These are phyloP conservation scores for Trogon melanurus DNA, from an alignment of 2,113 vertebrate genomes.

Conservation along the genomic window DNA sequence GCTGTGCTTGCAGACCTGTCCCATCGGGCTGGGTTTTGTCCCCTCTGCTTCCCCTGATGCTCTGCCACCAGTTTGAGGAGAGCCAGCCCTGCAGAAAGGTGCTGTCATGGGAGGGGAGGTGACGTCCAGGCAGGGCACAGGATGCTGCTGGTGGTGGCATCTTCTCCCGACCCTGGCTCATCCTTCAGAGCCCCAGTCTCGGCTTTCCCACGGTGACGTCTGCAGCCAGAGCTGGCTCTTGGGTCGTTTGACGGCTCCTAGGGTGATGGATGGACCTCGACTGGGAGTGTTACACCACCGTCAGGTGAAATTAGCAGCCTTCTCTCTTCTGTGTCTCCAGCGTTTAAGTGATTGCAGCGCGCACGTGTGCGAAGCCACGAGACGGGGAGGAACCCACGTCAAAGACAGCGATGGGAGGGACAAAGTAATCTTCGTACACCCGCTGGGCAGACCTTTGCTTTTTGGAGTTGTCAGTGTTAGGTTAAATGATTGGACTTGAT, in stretches of 20 bases:
- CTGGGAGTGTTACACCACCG: background rate
- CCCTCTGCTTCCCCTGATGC: background rate
- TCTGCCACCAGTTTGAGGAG: background rate
- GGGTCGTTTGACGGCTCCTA: background rate
- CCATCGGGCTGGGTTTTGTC: background rate
- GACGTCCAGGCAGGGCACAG: accelerated
- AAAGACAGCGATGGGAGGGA: background rate
- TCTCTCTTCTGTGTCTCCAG: background rate
- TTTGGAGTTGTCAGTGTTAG: background rate
- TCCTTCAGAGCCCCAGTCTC: background rate
- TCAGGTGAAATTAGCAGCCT: background rate
- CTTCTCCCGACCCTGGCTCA: background rate
- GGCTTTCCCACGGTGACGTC: background rate
- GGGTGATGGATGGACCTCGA: background rate
- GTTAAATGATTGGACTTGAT: too few species aligned
- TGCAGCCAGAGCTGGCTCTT: background rate
- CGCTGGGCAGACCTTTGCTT: background rate
- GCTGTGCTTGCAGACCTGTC: background rate
- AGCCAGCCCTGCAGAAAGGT: background rate
- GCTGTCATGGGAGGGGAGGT: background rate
- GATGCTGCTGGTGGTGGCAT: background rate
- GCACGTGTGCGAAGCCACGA: accelerated
- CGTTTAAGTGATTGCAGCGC: background rate
- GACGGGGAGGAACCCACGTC: background rate
- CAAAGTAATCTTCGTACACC: background rate